Percentiles rank a stretch among this genome's conserved stretches.
These are phyloP conservation scores for Sebastes fasciatus DNA, from an alignment of 2,113 vertebrate genomes.

Conservation along the genomic window DNA sequence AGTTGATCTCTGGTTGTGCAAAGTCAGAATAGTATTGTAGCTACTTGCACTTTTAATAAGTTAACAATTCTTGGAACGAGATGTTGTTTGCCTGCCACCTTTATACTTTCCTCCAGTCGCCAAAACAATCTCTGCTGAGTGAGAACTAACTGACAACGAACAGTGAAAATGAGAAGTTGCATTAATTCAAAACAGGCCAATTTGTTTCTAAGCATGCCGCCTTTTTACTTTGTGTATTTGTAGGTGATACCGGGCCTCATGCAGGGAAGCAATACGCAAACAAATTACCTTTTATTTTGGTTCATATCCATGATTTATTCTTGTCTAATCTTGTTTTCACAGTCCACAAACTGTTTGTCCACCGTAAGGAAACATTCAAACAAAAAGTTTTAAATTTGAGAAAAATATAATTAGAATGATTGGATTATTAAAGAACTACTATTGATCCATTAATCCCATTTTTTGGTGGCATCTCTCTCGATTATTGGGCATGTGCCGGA, in stretches of 20 bases:
- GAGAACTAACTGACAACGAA: conserved; percentile 11
- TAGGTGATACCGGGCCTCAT: background rate
- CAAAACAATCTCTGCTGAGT: conserved; percentile 1
- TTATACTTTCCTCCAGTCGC: background rate
- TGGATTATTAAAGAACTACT: too few species aligned
- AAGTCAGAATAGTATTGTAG: conserved; percentile 3
- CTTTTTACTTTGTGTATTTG: background rate
- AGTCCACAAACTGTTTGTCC: too few species aligned
- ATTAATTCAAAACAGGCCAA: background rate
- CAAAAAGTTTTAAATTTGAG: too few species aligned
- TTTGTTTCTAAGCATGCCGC: background rate
- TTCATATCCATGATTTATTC: too few species aligned
- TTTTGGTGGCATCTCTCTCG: too few species aligned
- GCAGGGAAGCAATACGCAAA: too few species aligned
- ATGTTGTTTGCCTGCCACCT: background rate
- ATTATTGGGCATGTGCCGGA: too few species aligned
- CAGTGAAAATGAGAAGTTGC: background rate
- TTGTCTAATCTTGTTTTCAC: too few species aligned
- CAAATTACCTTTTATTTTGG: too few species aligned
- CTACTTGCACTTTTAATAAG: conserved; percentile 8
- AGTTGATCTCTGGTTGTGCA: conserved; percentile 17
- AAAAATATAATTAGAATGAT: too few species aligned
- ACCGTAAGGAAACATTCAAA: too few species aligned
- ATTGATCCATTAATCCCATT: too few species aligned
- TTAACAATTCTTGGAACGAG: background rate